A percentile compares a stretch with the other conserved stretches of the same genome.
Conservation (phyloP, 2,888 invertebrate species). For the Oscheius myriophilus region DNA sequence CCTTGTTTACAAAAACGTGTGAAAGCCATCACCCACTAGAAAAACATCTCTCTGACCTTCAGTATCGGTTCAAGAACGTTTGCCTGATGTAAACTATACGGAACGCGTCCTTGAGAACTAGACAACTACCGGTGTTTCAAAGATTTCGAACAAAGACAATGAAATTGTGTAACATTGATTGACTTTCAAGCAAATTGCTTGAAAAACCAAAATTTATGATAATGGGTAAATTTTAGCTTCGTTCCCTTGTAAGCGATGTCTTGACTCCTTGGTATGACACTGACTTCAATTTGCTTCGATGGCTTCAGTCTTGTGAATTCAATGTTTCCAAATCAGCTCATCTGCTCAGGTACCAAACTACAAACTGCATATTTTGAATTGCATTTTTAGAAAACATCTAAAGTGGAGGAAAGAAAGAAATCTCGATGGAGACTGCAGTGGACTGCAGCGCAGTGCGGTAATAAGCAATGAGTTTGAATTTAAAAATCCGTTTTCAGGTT, state of each 20-base stretch:
- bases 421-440: constrained; percentile 34
- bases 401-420: constrained; percentile 52
- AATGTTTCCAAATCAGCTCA: constrained; percentile 47
- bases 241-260: constrained; percentile 41
- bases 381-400: constrained; percentile 43
- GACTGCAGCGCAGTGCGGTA: constrained; percentile 34
- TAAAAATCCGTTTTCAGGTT: constrained; percentile 22
- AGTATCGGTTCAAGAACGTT: too few species aligned
- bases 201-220: background rate
- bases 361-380: constrained; percentile 14
- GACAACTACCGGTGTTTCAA: too few species aligned
- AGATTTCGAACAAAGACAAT: too few species aligned
- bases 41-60: too few species aligned
- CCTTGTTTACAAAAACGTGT: too few species aligned
- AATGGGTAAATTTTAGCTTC: constrained; percentile 42
- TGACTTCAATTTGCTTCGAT: constrained; percentile 57
- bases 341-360: constrained; percentile 30
- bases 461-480: too few species aligned
- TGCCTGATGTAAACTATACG: too few species aligned
- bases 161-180: too few species aligned
- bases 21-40: too few species aligned
- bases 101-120: too few species aligned
- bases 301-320: constrained; percentile 49
- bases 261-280: constrained; percentile 50
- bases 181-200: too few species aligned